Evolutionary conservation across 2,888 invertebrate species (phyloP).

Genomic region (Marasmarcha lunaedactyla): DNA sequence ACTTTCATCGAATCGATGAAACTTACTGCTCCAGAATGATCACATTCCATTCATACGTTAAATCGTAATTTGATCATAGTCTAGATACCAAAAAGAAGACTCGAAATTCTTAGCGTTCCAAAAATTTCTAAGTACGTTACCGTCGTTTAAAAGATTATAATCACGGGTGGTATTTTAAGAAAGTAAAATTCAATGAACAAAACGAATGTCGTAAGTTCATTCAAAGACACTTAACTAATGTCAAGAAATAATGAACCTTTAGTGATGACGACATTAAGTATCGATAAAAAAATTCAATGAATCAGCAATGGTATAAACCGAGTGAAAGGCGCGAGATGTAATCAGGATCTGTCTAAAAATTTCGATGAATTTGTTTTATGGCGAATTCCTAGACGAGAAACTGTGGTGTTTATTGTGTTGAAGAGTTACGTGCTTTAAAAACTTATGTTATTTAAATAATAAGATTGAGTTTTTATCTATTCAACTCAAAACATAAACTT

Average conservation of each 20-base stretch:
- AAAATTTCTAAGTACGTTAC: no score
- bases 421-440: no score
- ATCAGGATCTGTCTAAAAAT: conserved; percentile 37
- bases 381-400: no score
- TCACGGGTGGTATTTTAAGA: background rate
- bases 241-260: conserved; percentile 43
- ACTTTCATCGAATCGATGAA: no score
- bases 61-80: background rate
- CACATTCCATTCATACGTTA: no score
- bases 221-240: conserved; percentile 10
- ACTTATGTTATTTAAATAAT: no score
- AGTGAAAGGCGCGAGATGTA: conserved; percentile 52
- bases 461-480: no score
- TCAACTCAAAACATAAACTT: no score
- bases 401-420: no score
- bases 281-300: conserved; percentile 58
- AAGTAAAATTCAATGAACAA: background rate
- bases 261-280: conserved; percentile 41
- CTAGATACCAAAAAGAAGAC: background rate
- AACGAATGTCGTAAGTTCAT: conserved; percentile 1
- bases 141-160: background rate
- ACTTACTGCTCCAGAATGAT: no score
- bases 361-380: conserved; percentile 11
- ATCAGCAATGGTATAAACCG: conserved; percentile 33
- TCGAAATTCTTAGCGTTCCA: background rate